Percentiles rank a stretch among this genome's conserved stretches.
phyloP scores from a whole-genome alignment of 2,113 vertebrate species.

The Pionites leucogaster region DNA sequence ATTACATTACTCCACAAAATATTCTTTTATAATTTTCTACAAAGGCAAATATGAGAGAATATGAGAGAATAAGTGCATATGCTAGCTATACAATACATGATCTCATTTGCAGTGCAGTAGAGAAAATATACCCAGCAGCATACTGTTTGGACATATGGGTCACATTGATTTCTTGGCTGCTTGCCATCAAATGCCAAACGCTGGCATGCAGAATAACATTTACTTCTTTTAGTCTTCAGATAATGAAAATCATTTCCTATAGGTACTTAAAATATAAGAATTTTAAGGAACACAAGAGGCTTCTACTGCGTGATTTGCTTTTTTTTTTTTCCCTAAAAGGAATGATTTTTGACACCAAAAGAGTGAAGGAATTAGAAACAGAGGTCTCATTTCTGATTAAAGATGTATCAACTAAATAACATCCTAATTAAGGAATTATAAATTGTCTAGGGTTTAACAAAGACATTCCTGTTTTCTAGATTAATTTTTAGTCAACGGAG shows the following conservation, averaged over 20 bases:
- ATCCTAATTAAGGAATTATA: background rate
- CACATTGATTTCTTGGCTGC: background rate
- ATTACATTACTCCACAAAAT: background rate
- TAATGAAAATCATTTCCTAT: background rate
- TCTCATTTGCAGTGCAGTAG: background rate
- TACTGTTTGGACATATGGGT: background rate
- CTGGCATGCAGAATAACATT: background rate
- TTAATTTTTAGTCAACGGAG: background rate
- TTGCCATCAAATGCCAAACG: slow-evolving; percentile 5
- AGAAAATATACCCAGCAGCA: background rate
- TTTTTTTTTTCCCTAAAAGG: background rate
- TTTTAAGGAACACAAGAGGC: background rate
- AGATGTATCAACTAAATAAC: background rate
- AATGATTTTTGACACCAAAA: background rate
- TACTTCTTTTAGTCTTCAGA: background rate
- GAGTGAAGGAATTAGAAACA: background rate
- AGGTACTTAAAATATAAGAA: background rate
- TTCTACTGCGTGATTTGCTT: background rate
- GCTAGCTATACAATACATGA: background rate
- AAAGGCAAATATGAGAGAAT: background rate
- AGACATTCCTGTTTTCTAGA: background rate
- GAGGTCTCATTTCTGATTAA: background rate
- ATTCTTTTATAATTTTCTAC: background rate
- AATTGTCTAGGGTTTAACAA: background rate
- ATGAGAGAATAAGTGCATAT: background rate